These are phyloP conservation scores for Drosophila neutralis DNA, from an alignment of 2,888 invertebrate genomes.

Conservation along the genomic window DNA sequence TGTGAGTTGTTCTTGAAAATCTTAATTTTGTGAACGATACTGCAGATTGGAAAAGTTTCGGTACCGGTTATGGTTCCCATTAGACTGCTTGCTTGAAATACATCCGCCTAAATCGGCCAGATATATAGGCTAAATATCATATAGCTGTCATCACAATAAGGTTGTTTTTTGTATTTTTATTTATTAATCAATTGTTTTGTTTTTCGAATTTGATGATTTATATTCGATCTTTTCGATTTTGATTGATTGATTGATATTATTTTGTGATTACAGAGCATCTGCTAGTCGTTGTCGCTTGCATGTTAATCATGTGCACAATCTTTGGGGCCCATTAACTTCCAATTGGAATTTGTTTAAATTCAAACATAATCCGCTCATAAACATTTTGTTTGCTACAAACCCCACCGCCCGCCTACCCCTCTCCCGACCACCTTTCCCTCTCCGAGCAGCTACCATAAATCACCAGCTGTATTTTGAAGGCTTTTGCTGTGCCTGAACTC, in stretches of 20 bases:
- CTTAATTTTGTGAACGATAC: too few species aligned
- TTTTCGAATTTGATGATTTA: not conserved
- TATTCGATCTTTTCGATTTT: not conserved
- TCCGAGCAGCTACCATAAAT: constrained; percentile 36
- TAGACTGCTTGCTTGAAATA: not conserved
- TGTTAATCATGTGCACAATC: constrained; percentile 44
- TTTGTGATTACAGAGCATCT: constrained; percentile 4
- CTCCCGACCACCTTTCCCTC: not conserved
- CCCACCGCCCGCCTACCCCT: not conserved
- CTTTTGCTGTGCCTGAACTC: constrained; percentile 24
- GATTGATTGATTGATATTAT: not conserved
- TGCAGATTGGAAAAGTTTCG: not conserved
- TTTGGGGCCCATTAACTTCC: constrained; percentile 77
- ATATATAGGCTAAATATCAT: not conserved
- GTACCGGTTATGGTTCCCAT: not conserved
- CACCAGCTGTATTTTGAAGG: constrained; percentile 43
- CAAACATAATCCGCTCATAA: constrained; percentile 82
- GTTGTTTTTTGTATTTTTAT: not conserved
- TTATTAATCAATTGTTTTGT: not conserved
- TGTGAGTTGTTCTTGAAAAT: not conserved
- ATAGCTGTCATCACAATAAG: not conserved
- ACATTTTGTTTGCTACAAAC: constrained; percentile 61
- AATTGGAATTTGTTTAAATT: constrained; percentile 70
- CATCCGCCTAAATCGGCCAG: not conserved
- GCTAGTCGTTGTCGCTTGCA: not conserved